phyloP scores from a whole-genome alignment of 2,888 invertebrate species.

The Apoda limacodes region DNA sequence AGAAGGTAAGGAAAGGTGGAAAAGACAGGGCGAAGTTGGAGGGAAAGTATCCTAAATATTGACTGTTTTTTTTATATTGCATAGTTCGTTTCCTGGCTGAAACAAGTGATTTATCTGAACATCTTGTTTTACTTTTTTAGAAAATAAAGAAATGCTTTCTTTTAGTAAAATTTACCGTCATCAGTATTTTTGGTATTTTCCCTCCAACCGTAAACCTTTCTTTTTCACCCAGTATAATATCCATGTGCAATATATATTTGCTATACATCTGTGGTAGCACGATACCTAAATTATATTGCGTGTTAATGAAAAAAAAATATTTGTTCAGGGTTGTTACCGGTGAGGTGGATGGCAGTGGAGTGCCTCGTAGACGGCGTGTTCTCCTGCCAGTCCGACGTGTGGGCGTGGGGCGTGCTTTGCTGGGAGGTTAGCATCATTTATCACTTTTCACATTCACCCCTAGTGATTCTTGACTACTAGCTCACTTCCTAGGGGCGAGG shows the following conservation, averaged over 20 bases:
- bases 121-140: constrained; percentile 6
- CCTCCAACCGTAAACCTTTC: no score
- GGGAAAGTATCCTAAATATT: not conserved
- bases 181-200: no score
- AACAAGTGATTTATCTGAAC: constrained; percentile 1
- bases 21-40: no score
- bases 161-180: no score
- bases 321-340: constrained; percentile 85
- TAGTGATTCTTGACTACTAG: not conserved
- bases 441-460: not conserved
- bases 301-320: no score
- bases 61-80: no score
- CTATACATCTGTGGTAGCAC: no score
- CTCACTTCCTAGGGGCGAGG: not conserved
- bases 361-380: constrained; percentile 96
- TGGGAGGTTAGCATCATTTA: constrained; percentile 88
- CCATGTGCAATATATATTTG: no score
- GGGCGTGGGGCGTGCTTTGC: constrained; percentile 93
- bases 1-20: constrained; percentile 69
- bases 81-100: no score
- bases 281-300: no score
- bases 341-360: constrained; percentile 99
- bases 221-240: no score
- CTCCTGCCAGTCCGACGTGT: constrained; percentile 96
- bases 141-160: no score